Evolutionary conservation across 2,797 vertebrate species (phyloP), one percentile per base, ranked within the genome.

Genomic region (Clarias platycephalus): DNA sequence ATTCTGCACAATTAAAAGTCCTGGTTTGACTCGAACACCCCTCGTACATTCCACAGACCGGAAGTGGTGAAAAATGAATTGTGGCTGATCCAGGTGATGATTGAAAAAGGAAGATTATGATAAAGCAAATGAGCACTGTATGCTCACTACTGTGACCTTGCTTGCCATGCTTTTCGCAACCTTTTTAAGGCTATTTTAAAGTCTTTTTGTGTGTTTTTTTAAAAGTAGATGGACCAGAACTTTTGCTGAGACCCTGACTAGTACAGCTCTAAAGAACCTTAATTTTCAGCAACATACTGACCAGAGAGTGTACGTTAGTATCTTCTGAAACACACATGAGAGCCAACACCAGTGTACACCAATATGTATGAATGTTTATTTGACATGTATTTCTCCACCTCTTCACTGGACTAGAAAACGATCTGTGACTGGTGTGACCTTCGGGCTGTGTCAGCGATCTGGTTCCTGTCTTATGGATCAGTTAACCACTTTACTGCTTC

Each of bases 381-480:
- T 31, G 87, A 83, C 80, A 80, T 78, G 75, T 64, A 86, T 83
- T 91, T 80, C 80, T 63, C 83, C 20, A 84, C 10, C 55, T 60
- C 58, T 89, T 90, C 86, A 84, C 76, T 79, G 71, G 66, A 86
- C 76, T 40, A 83, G 81, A 83, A 83, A 90, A 89, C 84, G 66
- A 72, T 60, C 82, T 84, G 74, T 80, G 83, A 81, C 34, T 68
- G 31, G 15, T 26, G 75, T 44, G 18, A 57, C 64, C 57, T 88
- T 79, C 53, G 18, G 67, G 31, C 7, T 57, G 74, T 83, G 62
- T 71, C 31, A 86, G 76, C 81, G 87, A 82, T 89, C 84, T 28
- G 24, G 70, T 79, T 87, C 82, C 80, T 83, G 89, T 82, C 80
- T 88, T 90, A 88, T 88, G 84, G 81, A 84, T 90, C 81, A 88